Base-by-base conservation (phyloP, 2,888 invertebrate genomes). In the Ochropacha duplaris region DNA sequence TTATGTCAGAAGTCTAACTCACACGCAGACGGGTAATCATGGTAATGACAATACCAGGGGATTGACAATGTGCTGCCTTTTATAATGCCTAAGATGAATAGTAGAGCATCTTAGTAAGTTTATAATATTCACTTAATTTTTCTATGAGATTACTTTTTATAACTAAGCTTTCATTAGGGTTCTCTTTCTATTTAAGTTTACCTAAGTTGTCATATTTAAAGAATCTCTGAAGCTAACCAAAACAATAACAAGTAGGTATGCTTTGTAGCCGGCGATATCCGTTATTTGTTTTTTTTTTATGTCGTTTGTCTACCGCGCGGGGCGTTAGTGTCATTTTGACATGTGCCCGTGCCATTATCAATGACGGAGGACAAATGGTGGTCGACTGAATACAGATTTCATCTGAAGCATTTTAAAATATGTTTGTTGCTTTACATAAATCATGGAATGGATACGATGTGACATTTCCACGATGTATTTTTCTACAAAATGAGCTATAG, bases 261-360 rank as follows among this genome's bases (percentile, higher is more conserved):
- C 31, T 31, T 57, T 59, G 59, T 57, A 49, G 61, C 71, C 66
- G 68, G 66, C 63, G 62, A 68, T 65, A 58, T 65, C 59, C 61
- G 19, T n/a, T 36, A 36, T 36, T 36, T 19, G n/a, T 72, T 76
- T 78, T 78, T 80, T 74, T 62, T 68, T 67, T 57, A 44, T n/a
- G 58, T 62, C 73, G 70, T 82, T 82, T 81, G 81, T 80, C 67
- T 73, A 69, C 62, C 54, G 55, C 58, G n/a, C n/a, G n/a, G n/a
- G 61, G 62, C 59, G 56, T 61, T 55, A 61, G 54, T 57, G 72
- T 72, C 74, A 71, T 55, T 72, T 71, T 81, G 84, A 84, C 85
- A 87, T 82, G 76, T 69, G 74, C 68, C 76, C 81, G 76, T 69
- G 74, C 68, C 76, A 84, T 84, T 84, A 78, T 79, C 78, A 76